phyloP scores from a whole-genome alignment of 2,113 vertebrate genomes.

The Microcebus ravelobensis region DNA sequence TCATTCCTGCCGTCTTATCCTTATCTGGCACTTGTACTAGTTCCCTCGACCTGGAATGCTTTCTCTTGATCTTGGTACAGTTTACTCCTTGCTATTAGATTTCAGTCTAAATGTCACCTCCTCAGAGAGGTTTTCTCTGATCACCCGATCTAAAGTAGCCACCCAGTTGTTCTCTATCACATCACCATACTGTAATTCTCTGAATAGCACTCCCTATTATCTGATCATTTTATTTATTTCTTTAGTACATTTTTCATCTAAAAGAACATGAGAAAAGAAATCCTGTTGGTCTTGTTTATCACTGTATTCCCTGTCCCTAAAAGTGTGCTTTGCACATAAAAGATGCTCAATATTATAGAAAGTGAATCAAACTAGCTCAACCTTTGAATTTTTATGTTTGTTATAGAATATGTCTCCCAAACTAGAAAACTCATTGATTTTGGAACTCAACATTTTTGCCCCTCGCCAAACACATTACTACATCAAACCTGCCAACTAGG shows the following conservation, averaged over 20 bases:
- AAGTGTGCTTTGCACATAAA: not conserved
- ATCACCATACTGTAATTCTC: not conserved
- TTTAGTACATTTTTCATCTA: not conserved
- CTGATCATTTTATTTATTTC: not conserved
- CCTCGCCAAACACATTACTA: not conserved
- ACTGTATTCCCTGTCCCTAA: not conserved
- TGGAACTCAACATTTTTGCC: not conserved
- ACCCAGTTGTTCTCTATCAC: not conserved
- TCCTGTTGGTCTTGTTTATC: not conserved
- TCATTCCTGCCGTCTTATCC: not conserved
- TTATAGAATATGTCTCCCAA: not conserved
- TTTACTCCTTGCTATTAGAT: not conserved
- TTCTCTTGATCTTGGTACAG: not conserved
- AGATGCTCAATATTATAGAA: not conserved
- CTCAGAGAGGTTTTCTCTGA: not conserved
- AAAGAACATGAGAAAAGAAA: not conserved
- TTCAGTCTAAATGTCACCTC: not conserved
- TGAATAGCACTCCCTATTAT: not conserved
- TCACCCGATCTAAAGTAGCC: not conserved
- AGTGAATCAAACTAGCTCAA: not conserved
- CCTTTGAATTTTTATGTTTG: not conserved
- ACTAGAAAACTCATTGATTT: not conserved
- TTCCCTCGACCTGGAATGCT: not conserved
- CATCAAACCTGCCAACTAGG: not conserved
- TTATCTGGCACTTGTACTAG: not conserved